phyloP scores from a whole-genome alignment of 2,113 vertebrate genomes.

The Aramus guarauna region DNA sequence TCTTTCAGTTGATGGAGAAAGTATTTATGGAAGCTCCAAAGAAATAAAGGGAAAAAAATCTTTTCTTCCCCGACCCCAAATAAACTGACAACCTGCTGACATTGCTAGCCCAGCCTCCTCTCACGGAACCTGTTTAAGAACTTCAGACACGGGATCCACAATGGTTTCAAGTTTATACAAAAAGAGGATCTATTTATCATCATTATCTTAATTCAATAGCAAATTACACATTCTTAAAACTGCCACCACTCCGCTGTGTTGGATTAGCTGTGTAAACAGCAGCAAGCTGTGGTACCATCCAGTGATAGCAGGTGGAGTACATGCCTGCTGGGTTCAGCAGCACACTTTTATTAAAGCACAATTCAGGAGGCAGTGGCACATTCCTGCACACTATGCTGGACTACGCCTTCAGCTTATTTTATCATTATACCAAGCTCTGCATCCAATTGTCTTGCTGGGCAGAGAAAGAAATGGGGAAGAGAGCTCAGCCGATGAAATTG shows the following conservation, averaged over 20 bases:
- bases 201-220: background rate
- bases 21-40: background rate
- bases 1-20: background rate
- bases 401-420: background rate
- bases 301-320: background rate
- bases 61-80: background rate
- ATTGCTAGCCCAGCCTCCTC: background rate
- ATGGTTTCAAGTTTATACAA: background rate
- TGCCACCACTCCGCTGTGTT: background rate
- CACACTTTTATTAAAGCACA: background rate
- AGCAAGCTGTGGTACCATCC: background rate
- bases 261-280: background rate
- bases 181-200: background rate
- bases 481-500: background rate
- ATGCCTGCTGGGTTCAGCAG: background rate
- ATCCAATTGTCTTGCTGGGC: background rate
- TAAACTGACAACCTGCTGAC: background rate
- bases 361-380: background rate
- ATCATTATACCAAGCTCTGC: background rate
- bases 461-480: background rate
- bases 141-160: background rate
- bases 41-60: background rate
- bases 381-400: background rate
- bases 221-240: background rate
- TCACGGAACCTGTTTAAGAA: background rate